Evolutionary conservation across 1,140 invertebrate genomes (phyloP).

Genomic region (Dryas iulia): DNA sequence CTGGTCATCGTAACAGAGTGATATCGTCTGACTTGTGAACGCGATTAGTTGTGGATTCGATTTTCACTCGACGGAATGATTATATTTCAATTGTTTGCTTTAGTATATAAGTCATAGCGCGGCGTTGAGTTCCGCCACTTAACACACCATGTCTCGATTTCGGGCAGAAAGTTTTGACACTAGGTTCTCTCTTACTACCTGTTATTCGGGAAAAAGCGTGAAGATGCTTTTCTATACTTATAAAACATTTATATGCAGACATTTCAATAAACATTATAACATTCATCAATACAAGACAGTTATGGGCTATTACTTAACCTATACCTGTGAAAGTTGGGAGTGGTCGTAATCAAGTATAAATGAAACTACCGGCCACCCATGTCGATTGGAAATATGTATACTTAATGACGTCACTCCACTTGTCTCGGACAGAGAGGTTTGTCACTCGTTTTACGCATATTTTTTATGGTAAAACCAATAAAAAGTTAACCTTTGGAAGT

Average conservation of each 20-base stretch:
- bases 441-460: neutral
- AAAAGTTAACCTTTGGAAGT: neutral
- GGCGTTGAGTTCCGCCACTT: too few relatives aligned
- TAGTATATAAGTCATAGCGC: too few relatives aligned
- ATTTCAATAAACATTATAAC: slow-evolving; percentile 5
- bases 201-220: too few relatives aligned
- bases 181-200: too few relatives aligned
- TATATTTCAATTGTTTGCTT: too few relatives aligned
- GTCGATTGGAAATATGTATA: neutral
- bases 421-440: neutral
- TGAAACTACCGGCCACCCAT: slow-evolving; percentile 19
- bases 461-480: neutral
- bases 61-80: too few relatives aligned
- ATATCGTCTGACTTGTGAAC: too few relatives aligned
- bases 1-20: too few relatives aligned
- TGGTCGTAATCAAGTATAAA: slow-evolving; percentile 10
- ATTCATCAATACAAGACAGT: slow-evolving; percentile 15
- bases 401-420: neutral
- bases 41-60: too few relatives aligned
- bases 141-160: too few relatives aligned
- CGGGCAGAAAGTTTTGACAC: too few relatives aligned
- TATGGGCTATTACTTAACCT: slow-evolving; percentile 25
- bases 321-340: slow-evolving; percentile 20
- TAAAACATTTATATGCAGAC: neutral
- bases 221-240: too few relatives aligned